Evolutionary conservation across 35 echinoderm and acorn worm species (phyloP).

Genomic region (Ptychodera flava): DNA sequence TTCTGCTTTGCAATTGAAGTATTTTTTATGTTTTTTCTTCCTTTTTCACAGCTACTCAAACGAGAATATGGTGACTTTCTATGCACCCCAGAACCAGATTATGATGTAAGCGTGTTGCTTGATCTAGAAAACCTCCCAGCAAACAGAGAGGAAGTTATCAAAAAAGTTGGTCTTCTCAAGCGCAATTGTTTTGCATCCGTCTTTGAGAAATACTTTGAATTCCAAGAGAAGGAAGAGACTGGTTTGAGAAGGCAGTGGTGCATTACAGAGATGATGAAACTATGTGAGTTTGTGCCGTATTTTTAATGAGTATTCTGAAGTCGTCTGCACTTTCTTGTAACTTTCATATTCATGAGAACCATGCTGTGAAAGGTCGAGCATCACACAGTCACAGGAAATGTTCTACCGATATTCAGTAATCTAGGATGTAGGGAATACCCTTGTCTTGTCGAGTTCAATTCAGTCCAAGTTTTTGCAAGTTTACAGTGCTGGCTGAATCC

Average conservation of each 20-base stretch:
- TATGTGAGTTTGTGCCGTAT: constrained; percentile 88
- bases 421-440: too few species aligned
- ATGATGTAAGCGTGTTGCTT: constrained; percentile 51
- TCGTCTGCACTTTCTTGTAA: too few species aligned
- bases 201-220: constrained; percentile 89
- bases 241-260: constrained; percentile 62
- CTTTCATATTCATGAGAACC: too few species aligned
- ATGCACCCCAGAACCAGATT: constrained; percentile 30
- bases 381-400: too few species aligned
- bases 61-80: constrained; percentile 51
- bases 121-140: constrained; percentile 62
- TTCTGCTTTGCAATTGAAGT: too few species aligned
- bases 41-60: constrained; percentile 50
- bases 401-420: too few species aligned
- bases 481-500: too few species aligned
- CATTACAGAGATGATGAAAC: constrained; percentile 95
- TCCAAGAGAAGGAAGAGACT: constrained; percentile 49
- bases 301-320: too few species aligned
- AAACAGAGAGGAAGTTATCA: constrained; percentile 34
- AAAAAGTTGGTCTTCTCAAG: constrained; percentile 78
- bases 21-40: constrained; percentile 6
- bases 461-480: too few species aligned
- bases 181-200: constrained; percentile 94
- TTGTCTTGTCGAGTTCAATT: too few species aligned
- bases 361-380: too few species aligned